Evolutionary conservation across 2,113 vertebrate genomes (phyloP).

Genomic region (Chelonoidis abingdonii): DNA sequence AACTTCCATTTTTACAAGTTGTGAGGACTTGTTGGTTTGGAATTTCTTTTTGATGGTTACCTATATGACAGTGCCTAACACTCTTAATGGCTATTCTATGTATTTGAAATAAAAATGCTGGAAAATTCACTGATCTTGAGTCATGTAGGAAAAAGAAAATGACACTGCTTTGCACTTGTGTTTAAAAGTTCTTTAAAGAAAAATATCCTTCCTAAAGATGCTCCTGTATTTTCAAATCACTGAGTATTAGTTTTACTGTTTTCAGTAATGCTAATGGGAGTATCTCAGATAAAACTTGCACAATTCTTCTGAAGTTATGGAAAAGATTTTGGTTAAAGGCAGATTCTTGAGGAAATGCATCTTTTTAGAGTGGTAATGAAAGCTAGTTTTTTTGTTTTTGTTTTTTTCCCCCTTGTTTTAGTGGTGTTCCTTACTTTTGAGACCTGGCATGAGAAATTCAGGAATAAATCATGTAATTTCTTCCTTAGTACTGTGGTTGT

Average conservation of each 20-base stretch:
- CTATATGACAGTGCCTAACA: accelerated
- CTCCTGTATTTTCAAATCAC: neutral
- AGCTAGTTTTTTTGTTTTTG: neutral
- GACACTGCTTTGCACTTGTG: accelerated
- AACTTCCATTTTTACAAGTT: neutral
- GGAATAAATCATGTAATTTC: neutral
- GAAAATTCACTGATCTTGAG: neutral
- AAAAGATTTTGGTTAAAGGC: conserved; percentile 9
- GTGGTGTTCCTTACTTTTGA: conserved; percentile 43
- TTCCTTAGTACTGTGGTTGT: neutral
- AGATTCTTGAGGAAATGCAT: neutral
- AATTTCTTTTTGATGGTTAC: neutral
- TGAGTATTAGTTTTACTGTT: neutral
- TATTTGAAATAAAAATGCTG: neutral
- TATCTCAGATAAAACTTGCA: neutral
- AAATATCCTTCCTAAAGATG: neutral
- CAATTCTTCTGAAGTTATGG: conserved; percentile 21
- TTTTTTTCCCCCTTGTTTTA: neutral
- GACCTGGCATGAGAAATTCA: conserved; percentile 11
- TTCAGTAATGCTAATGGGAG: neutral
- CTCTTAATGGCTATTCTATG: neutral
- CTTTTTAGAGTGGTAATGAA: neutral
- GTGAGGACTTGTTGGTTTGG: neutral
- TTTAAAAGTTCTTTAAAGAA: neutral
- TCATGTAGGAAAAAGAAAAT: neutral